Percentiles rank a stretch among this genome's conserved stretches.
These are phyloP conservation scores for Phyllotreta striolata DNA, from an alignment of 2,888 invertebrate genomes.

Conservation along the genomic window DNA sequence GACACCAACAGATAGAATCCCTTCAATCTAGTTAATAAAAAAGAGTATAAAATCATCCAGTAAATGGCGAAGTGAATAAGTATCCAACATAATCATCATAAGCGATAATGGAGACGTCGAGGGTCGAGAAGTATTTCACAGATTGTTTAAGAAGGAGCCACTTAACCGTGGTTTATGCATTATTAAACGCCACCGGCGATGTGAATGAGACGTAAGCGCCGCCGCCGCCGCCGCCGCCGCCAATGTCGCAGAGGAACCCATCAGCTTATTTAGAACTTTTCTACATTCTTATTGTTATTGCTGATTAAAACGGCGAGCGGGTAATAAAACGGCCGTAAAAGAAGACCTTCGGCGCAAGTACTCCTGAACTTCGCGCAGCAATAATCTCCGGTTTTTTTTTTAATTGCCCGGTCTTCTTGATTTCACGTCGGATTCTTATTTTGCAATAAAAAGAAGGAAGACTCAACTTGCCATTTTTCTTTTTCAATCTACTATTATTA, in stretches of 20 bases:
- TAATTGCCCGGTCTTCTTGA: constrained; percentile 30
- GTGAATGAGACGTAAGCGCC: no score
- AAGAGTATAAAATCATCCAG: no score
- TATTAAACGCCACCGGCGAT: no score
- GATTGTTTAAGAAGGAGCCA: no score
- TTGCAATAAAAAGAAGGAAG: constrained; percentile 11
- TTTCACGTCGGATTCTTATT: constrained; percentile 34
- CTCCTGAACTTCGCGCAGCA: constrained; percentile 34
- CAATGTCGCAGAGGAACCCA: not conserved
- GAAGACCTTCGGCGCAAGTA: constrained; percentile 41
- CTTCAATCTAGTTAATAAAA: no score
- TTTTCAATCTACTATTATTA: not conserved
- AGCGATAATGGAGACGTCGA: no score
- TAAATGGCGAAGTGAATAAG: no score
- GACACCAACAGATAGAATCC: no score
- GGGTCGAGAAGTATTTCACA: no score
- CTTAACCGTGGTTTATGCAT: no score
- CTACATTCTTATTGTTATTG: constrained; percentile 25
- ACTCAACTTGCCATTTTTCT: not conserved
- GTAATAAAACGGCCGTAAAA: constrained; percentile 47
- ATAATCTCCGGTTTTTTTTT: constrained; percentile 22
- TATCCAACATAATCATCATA: no score
- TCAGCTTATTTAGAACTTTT: constrained; percentile 22
- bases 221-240: no score
- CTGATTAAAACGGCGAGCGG: constrained; percentile 34